These are phyloP conservation scores for Ooceraea biroi DNA, from an alignment of 1,140 invertebrate species.

Conservation along the genomic window DNA sequence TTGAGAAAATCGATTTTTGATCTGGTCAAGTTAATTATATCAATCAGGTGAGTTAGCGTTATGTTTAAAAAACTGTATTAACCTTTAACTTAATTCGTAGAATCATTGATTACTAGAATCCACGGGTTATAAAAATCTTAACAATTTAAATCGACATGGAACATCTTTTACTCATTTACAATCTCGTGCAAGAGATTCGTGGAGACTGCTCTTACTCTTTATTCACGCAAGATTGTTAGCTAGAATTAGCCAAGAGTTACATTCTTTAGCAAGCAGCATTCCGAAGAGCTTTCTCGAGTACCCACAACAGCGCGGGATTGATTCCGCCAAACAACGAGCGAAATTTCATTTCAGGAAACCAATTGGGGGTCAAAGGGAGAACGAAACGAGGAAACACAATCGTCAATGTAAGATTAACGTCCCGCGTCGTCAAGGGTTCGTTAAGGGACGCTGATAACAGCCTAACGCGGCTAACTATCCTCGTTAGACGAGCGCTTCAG, in stretches of 20 bases:
- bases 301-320: not conserved
- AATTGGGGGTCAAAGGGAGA: constrained; percentile 17
- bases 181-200: not conserved
- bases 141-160: not conserved
- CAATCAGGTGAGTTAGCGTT: not conserved
- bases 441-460: not conserved
- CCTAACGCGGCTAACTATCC: constrained; percentile 13
- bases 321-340: not conserved
- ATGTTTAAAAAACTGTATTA: not conserved
- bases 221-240: not conserved
- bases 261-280: not conserved
- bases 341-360: constrained; percentile 31
- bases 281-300: not conserved
- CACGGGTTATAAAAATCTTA: not conserved
- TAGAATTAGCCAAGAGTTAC: not conserved
- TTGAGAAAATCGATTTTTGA: no score
- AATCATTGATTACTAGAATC: not conserved
- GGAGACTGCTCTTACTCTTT: not conserved
- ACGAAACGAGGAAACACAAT: constrained; percentile 2
- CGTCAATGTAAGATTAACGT: constrained; percentile 8
- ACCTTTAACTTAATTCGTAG: not conserved
- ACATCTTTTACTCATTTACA: not conserved
- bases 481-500: constrained; percentile 29
- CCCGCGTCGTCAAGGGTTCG: not conserved
- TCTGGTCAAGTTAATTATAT: no score